Evolutionary conservation across 1,140 invertebrate genomes (phyloP).

Genomic region (Conus betulinus): DNA sequence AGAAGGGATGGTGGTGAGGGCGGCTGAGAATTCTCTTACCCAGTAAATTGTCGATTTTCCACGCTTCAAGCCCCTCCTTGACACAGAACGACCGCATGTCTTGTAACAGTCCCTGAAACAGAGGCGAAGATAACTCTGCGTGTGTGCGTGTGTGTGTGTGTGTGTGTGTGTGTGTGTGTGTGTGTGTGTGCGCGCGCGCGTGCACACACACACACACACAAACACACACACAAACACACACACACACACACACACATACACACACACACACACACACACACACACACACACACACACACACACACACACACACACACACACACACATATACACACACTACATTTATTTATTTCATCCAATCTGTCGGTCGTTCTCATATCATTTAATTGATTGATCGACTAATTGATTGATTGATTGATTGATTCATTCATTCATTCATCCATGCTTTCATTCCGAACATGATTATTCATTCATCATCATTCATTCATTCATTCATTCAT

Average conservation of each 20-base stretch:
- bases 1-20: background rate
- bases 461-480: background rate
- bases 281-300: too few species aligned
- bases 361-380: background rate
- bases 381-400: background rate
- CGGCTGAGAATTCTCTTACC: slow-evolving; percentile 40
- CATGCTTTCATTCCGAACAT: background rate
- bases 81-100: slow-evolving; percentile 52
- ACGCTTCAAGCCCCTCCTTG: slow-evolving; percentile 52
- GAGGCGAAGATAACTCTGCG: background rate
- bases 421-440: background rate
- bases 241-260: too few species aligned
- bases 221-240: too few species aligned
- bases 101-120: slow-evolving; percentile 48
- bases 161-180: too few species aligned
- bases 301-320: too few species aligned
- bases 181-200: too few species aligned
- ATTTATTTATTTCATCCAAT: background rate
- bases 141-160: too few species aligned
- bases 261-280: too few species aligned
- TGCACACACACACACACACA: too few species aligned
- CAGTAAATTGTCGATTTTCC: slow-evolving; percentile 48
- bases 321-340: background rate
- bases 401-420: background rate
- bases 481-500: background rate